These are phyloP conservation scores for Gryllus longicercus DNA, from an alignment of 2,888 invertebrate species.

Conservation along the genomic window DNA sequence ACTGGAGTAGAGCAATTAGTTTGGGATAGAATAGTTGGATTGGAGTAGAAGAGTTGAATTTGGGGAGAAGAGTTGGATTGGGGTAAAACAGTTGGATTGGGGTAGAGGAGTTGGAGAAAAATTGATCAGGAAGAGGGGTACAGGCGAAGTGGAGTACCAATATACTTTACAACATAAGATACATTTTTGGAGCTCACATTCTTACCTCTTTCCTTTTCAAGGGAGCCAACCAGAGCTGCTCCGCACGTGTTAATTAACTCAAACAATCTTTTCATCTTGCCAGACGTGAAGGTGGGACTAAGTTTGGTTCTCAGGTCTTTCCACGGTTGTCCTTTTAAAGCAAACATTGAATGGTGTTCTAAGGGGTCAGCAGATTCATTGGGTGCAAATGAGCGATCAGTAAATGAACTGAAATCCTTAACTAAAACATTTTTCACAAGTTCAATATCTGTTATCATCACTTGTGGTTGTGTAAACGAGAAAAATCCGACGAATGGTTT, in stretches of 20 bases:
- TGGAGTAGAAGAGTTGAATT: no score
- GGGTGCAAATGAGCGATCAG: slow-evolving; percentile 23
- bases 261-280: slow-evolving; percentile 55
- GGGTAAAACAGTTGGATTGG: no score
- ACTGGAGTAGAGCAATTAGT: no score
- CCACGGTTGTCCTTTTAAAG: slow-evolving; percentile 53
- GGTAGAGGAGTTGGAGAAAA: no score
- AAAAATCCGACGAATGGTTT: background rate
- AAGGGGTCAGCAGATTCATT: slow-evolving; percentile 44
- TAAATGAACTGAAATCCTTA: slow-evolving; percentile 31
- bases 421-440: slow-evolving; percentile 24
- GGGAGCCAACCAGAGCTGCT: slow-evolving; percentile 46
- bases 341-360: slow-evolving; percentile 47
- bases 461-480: slow-evolving; percentile 36
- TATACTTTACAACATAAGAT: no score
- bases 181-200: no score
- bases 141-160: no score
- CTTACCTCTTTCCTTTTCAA: slow-evolving; percentile 40
- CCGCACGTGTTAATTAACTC: slow-evolving; percentile 51
- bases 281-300: slow-evolving; percentile 54
- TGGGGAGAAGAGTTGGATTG: no score
- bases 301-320: slow-evolving; percentile 52
- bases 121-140: no score
- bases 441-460: slow-evolving; percentile 23
- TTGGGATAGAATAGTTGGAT: no score